Percentiles rank a stretch among this genome's conserved stretches.
Conservation (phyloP, 2,113 vertebrate species). For the Pao palembangensis region DNA sequence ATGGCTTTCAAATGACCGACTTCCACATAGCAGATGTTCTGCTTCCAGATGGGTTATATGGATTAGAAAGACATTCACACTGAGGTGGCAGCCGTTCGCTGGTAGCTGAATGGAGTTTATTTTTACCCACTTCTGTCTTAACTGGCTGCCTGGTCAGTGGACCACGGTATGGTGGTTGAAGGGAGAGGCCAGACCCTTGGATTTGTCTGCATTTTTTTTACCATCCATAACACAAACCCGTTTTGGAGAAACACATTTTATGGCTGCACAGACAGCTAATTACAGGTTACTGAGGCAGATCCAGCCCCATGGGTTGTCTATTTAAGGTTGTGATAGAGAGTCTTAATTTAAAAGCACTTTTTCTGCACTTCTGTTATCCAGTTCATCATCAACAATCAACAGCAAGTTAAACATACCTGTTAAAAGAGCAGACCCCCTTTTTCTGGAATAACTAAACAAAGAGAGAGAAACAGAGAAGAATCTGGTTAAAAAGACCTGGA, state of each 20-base stretch:
- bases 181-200: constrained; percentile 73
- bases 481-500: too few relatives aligned
- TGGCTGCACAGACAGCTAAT: constrained; percentile 54
- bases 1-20: constrained; percentile 6
- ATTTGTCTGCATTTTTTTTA: constrained; percentile 12
- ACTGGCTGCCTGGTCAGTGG: constrained; percentile 62
- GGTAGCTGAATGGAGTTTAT: constrained; percentile 69
- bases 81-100: constrained; percentile 60
- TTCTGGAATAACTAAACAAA: too few relatives aligned
- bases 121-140: constrained; percentile 62
- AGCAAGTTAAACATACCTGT: too few relatives aligned
- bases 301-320: constrained; percentile 44
- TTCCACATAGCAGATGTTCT: constrained; percentile 9
- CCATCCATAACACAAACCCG: constrained; percentile 11
- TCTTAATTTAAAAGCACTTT: constrained; percentile 21
- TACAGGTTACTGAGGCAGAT: constrained; percentile 52
- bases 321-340: constrained; percentile 53
- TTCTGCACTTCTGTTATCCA: constrained; percentile 3
- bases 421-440: too few relatives aligned
- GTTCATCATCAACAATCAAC: not conserved
- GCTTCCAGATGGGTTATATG: constrained; percentile 21
- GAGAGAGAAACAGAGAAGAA: too few relatives aligned
- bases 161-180: constrained; percentile 69
- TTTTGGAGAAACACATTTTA: constrained; percentile 55
- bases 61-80: constrained; percentile 43